Base-by-base conservation (phyloP, 2,113 vertebrate species). In the Lampris incognitus region DNA sequence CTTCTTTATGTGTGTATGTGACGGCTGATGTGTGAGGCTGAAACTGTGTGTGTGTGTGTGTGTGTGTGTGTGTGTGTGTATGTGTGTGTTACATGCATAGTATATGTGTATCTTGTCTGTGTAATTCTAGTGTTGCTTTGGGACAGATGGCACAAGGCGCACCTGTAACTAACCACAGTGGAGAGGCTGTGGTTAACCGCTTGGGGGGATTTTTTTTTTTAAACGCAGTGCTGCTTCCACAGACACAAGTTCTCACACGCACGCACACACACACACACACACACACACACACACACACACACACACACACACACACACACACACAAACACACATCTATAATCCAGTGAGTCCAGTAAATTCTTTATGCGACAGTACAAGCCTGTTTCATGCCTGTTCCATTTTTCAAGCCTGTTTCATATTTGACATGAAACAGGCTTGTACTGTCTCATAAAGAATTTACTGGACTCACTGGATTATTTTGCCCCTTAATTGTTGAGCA, bases 1-100 rank as follows among this genome's bases (percentile, higher is more conserved):
- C 69, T 74, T 42, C 66, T 69, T 44, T 85, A 66, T 59, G 49
- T 80, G 55, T 74, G 80, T 52, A 60, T 62, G 51, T 66, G 74
- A 66, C 77, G 73, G 49, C 68, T 65, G 83, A 79, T 67, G 74
- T 66, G 58, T 55, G 37, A 46, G 61, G 13, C n/a, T 11, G 4
- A n/a, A 59, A 38, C 36, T 5, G 61, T 48, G 41, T 56, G 48
- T 52, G 63, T 38, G 73, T 57, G 55, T 76, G 46, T 58, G n/a
- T 50, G 73, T 44, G 52, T 56, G 48, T 48, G 9, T 38, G 39
- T 72, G 36, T 42, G 38, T 39, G 9, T 40, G 57, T 70, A 48
- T 60, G 62, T 68, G 48, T 37, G 4, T 54, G 9, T 48, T 40
- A 10, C 72, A 5, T 11, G 6, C 11, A 6, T 2, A 36, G 13